Evolutionary conservation across 2,797 vertebrate genomes (phyloP).

Genomic region (Halcyon leucocephala): DNA sequence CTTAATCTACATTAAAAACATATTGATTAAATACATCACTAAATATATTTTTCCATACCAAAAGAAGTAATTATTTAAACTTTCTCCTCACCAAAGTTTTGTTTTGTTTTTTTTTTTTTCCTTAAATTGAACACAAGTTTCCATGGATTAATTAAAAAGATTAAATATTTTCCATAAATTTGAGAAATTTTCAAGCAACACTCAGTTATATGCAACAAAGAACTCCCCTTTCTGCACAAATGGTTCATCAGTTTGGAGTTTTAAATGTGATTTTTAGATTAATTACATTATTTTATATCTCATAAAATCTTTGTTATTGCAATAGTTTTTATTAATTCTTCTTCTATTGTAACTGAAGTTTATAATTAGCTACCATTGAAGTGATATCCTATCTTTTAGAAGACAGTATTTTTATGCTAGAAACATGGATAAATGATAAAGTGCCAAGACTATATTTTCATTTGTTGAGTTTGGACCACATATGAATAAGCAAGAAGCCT

Average conservation of each 20-base stretch:
- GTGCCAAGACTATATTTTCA: background rate
- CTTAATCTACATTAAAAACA: background rate
- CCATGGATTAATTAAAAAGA: background rate
- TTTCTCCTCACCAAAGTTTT: background rate
- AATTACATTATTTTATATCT: background rate
- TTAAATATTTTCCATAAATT: background rate
- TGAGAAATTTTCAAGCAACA: background rate
- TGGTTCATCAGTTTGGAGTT: background rate
- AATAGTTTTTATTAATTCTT: background rate
- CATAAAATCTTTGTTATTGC: background rate
- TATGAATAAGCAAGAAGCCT: background rate
- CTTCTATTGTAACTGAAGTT: background rate
- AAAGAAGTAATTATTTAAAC: background rate
- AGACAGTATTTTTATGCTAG: background rate
- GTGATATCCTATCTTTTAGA: background rate
- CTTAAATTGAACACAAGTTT: background rate
- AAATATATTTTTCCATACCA: background rate
- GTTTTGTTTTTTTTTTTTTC: background rate
- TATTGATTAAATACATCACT: background rate
- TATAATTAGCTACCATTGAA: background rate
- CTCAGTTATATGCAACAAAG: background rate
- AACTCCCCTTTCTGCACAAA: background rate
- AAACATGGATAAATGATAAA: background rate
- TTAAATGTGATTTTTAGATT: background rate
- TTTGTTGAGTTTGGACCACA: background rate